Evolutionary conservation across 2,888 invertebrate species (phyloP), one percentile per base, ranked within the genome.

Genomic region (Chromoteleia sp.): DNA sequence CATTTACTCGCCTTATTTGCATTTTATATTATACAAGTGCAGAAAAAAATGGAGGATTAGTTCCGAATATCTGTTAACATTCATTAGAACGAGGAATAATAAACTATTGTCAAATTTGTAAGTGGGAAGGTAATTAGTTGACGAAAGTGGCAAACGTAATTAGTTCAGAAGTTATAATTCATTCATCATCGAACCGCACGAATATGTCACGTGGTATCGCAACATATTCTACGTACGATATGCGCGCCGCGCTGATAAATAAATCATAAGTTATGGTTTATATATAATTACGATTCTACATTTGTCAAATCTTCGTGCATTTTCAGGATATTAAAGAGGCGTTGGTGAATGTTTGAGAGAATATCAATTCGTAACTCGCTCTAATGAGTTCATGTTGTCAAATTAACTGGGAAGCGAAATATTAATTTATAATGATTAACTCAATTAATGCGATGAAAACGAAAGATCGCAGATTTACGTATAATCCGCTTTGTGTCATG

Each of bases 91-190:
- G 41, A 12, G 29, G 56, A 54, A 75, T 74, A 71, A 63, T 63
- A 81, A 52, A 67, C 76, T 76, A 78, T 65, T 65, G 71, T 71
- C 81, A 67, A 81, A 76, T 65, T 50, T 65, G 65, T 71, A 76
- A 81, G 67, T 73, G 63, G 48, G 36, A 59, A 59, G 52, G 75
- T 75, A 79, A 79, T 79, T 74, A 74, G 74, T 79, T 74, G 81
- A 73, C 61, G 80, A 75, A 79, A 71, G 65, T 65, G 71, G 71
- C 50, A 70, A n/a, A 56, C 29, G 59, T 76, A 81, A 81, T 81
- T 77, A 76, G 76, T 81, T 81, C 54, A 65, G 30, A 81, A 81
- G 77, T 81, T 81, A 77, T 81, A 81, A 81, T 81, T 81, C 81
- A 81, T 81, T 81, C 71, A 81, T 81, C 81, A 81, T 81, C 59